Conservation (phyloP, 2,113 vertebrate species). For the Salvelinus fontinalis region DNA sequence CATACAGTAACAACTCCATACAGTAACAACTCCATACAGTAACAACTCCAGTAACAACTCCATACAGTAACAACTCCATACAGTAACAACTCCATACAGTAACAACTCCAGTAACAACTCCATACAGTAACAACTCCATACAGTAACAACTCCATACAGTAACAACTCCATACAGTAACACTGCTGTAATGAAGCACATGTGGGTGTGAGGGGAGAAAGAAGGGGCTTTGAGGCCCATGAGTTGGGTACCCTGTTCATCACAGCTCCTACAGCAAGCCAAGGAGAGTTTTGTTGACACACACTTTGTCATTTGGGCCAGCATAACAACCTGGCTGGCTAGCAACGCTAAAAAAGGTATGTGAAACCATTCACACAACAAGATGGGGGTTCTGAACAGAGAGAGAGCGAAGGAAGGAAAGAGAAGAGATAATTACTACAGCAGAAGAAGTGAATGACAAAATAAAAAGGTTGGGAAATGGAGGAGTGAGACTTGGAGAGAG, state of each 20-base stretch:
- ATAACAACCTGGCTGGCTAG: slow-evolving; percentile 30
- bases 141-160: background rate
- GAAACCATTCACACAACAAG: background rate
- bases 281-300: slow-evolving; percentile 51
- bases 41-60: no score
- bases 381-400: background rate
- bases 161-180: background rate
- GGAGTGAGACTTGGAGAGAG: background rate
- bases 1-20: no score
- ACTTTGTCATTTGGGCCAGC: slow-evolving; percentile 23
- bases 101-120: no score
- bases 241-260: slow-evolving; percentile 18
- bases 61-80: background rate
- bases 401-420: no score
- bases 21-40: background rate
- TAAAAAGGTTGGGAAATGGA: background rate
- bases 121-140: background rate
- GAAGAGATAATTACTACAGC: no score
- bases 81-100: background rate
- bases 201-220: background rate
- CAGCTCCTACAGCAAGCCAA: slow-evolving; percentile 9
- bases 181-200: background rate
- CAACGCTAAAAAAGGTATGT: slow-evolving; percentile 22
- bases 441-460: background rate
- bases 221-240: slow-evolving; percentile 9